phyloP scores from a whole-genome alignment of 2,888 invertebrate species.

The Chrysotoxum bicinctum region DNA sequence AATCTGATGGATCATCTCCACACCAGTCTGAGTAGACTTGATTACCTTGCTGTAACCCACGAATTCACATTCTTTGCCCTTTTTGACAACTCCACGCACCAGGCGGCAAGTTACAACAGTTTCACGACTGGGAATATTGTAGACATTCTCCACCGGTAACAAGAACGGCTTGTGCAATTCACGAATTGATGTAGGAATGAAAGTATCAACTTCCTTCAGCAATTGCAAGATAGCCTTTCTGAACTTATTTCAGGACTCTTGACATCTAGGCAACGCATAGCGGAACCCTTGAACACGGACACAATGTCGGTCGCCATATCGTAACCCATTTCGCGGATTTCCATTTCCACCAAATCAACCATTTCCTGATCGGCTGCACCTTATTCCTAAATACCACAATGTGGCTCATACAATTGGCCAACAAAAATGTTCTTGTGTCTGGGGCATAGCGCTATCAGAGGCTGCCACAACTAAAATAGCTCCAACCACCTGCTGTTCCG shows the following conservation, averaged over 20 bases:
- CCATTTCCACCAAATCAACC: constrained; percentile 98
- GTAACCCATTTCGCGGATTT: constrained; percentile 97
- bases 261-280: constrained; percentile 93
- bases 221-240: constrained; percentile 91
- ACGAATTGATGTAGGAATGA: constrained; percentile 93
- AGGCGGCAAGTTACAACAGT: constrained; percentile 97
- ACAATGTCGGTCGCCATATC: constrained; percentile 95
- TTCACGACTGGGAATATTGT: constrained; percentile 96
- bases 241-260: constrained; percentile 91
- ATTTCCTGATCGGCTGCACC: constrained; percentile 97
- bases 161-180: constrained; percentile 97
- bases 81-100: constrained; percentile 91
- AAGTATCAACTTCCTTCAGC: constrained; percentile 90
- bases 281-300: constrained; percentile 87
- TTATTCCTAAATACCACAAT: constrained; percentile 98
- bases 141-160: constrained; percentile 95
- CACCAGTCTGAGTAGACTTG: constrained; percentile 90
- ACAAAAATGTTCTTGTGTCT: constrained; percentile 97
- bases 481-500: constrained; percentile 99
- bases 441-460: constrained; percentile 99
- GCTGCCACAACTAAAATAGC: constrained; percentile 99
- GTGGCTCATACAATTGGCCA: constrained; percentile 96
- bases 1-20: constrained; percentile 98
- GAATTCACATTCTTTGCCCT: constrained; percentile 95
- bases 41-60: constrained; percentile 91